Evolutionary conservation across 1,140 invertebrate genomes (phyloP).

Genomic region (Oreohelix idahoensis): DNA sequence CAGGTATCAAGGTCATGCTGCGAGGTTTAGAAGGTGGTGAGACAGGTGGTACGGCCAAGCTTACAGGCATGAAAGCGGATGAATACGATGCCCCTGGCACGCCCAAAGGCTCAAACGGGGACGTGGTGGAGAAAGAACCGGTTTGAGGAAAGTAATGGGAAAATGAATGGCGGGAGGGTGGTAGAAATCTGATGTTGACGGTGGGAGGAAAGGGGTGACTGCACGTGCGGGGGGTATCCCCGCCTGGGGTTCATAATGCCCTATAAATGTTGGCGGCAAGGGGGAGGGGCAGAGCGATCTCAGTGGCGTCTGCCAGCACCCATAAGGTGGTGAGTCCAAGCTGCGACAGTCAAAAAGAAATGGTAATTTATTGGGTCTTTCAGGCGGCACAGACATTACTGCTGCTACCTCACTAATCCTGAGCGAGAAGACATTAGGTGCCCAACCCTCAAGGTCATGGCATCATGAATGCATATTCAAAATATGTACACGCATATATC

Average conservation of each 20-base stretch:
- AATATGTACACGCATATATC: no score
- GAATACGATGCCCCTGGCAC: background rate
- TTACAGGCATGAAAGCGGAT: background rate
- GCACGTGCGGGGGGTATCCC: background rate
- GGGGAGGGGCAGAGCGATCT: constrained; percentile 13
- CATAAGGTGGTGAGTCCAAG: background rate
- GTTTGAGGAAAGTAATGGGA: background rate
- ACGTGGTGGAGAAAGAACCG: background rate
- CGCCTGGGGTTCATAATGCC: background rate
- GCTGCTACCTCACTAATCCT: background rate
- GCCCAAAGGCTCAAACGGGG: background rate
- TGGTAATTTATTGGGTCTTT: constrained; percentile 1
- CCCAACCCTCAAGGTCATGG: no score
- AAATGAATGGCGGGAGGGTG: background rate
- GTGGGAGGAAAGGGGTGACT: background rate
- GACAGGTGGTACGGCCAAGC: background rate
- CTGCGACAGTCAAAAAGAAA: background rate
- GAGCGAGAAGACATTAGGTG: no score
- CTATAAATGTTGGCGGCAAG: constrained; percentile 18
- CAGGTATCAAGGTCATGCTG: background rate
- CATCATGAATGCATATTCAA: no score
- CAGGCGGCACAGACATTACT: background rate
- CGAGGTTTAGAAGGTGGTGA: no score
- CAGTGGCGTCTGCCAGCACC: background rate
- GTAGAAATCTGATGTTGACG: background rate